A percentile compares a stretch with the other conserved stretches of the same genome.
Evolutionary conservation across 1,140 invertebrate genomes (phyloP).

Genomic region (Lithobius niger): DNA sequence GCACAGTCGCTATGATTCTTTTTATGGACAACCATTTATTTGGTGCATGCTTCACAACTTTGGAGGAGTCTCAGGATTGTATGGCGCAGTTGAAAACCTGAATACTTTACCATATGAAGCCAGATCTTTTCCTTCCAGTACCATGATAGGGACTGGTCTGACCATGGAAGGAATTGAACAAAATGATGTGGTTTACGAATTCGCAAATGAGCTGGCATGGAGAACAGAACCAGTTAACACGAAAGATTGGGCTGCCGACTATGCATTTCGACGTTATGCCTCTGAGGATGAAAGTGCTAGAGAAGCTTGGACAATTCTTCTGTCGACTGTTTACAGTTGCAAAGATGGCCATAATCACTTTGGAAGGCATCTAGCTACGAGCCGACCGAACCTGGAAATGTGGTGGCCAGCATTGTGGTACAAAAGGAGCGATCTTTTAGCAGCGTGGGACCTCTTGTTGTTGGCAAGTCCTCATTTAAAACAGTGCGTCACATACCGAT

Average conservation of each 20-base stretch:
- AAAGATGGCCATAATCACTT: constrained; percentile 43
- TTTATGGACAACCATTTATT: constrained; percentile 83
- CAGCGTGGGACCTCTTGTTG: neutral
- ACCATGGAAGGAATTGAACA: constrained; percentile 84
- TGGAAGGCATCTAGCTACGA: constrained; percentile 58
- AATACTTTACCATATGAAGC: constrained; percentile 54
- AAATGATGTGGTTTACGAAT: constrained; percentile 82
- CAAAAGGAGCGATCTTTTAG: constrained; percentile 36
- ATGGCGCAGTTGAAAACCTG: constrained; percentile 58
- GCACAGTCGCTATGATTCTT: constrained; percentile 57
- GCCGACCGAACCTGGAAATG: constrained; percentile 39
- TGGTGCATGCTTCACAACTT: constrained; percentile 96
- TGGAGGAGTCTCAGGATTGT: constrained; percentile 77
- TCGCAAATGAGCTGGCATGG: constrained; percentile 72
- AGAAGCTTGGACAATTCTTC: constrained; percentile 46
- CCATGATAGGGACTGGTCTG: constrained; percentile 73
- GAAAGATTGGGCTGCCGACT: constrained; percentile 42
- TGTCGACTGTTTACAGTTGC: constrained; percentile 52
- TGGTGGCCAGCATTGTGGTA: too few relatives aligned
- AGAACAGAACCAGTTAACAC: constrained; percentile 46
- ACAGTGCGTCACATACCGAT: neutral
- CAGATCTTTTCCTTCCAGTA: constrained; percentile 46
- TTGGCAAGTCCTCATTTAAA: neutral
- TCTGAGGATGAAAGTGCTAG: constrained; percentile 37
- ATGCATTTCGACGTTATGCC: constrained; percentile 46